Evolutionary conservation across 2,797 vertebrate species (phyloP).

Genomic region (Spinibarbus caldwelli): DNA sequence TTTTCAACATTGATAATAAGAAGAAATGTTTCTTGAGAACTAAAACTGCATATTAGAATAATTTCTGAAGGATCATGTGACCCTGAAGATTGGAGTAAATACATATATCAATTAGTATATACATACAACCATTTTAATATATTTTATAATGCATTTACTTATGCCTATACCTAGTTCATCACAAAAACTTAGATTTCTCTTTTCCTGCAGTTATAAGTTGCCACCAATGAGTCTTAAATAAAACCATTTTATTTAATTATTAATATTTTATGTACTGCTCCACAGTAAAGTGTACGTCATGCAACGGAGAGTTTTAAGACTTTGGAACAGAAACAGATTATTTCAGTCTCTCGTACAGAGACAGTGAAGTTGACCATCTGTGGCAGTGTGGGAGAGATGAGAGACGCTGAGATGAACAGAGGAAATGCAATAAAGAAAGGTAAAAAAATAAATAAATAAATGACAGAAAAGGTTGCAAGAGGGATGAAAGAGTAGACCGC

Average conservation of each 20-base stretch:
- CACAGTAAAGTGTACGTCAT: slow-evolving; percentile 22
- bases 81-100: neutral
- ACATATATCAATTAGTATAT: neutral
- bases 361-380: slow-evolving; percentile 45
- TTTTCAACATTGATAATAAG: neutral
- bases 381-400: slow-evolving; percentile 28
- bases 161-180: neutral
- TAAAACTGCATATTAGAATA: neutral
- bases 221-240: neutral
- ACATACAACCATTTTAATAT: neutral
- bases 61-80: neutral
- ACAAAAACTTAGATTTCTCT: neutral
- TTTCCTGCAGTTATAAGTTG: neutral
- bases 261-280: neutral
- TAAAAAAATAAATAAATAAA: slow-evolving; percentile 40
- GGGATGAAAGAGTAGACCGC: slow-evolving; percentile 55
- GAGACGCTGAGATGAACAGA: slow-evolving; percentile 33
- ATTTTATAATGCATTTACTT: neutral
- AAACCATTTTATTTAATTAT: neutral
- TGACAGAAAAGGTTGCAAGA: slow-evolving; percentile 44
- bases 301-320: slow-evolving; percentile 25
- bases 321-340: slow-evolving; percentile 33
- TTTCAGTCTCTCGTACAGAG: neutral
- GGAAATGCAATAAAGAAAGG: slow-evolving; percentile 41
- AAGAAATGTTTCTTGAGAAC: neutral